A percentile compares a stretch with the other conserved stretches of the same genome.
Conservation (phyloP, 2,888 invertebrate genomes). For the Ectemnius continuus region DNA sequence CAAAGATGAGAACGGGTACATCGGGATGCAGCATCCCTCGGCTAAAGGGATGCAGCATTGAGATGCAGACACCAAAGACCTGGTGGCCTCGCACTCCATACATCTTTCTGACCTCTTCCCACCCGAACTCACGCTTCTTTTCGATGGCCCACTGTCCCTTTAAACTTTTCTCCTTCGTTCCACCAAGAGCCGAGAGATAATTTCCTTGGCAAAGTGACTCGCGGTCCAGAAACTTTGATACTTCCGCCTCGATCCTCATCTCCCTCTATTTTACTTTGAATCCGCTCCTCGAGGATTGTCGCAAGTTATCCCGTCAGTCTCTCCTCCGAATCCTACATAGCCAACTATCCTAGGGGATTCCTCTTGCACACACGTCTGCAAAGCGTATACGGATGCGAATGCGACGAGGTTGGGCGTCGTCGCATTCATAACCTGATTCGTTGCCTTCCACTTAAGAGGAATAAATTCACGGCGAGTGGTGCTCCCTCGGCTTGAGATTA, state of each 20-base stretch:
- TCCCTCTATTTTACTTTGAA: neutral
- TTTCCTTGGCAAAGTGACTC: too few species aligned
- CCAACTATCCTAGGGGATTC: neutral
- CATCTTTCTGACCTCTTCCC: neutral
- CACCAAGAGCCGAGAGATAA: neutral
- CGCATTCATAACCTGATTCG: neutral
- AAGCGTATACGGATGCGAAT: neutral
- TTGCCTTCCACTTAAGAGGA: neutral
- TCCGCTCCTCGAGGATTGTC: neutral
- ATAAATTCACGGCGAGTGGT: neutral
- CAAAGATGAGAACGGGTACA: constrained; percentile 18
- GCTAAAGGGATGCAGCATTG: constrained; percentile 39
- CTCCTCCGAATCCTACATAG: too few species aligned
- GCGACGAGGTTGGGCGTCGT: neutral
- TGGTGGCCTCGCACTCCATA: constrained; percentile 14
- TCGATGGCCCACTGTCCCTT: neutral
- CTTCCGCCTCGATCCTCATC: too few species aligned
- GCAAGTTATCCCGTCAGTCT: neutral
- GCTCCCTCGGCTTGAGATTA: neutral
- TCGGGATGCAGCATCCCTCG: constrained; percentile 17
- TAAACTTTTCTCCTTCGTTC: constrained; percentile 6
- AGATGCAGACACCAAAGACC: constrained; percentile 44
- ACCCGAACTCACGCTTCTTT: neutral
- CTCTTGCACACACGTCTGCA: neutral
- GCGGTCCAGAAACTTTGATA: too few species aligned